phyloP scores from a whole-genome alignment of 2,113 vertebrate species.

The Dolichotis patagonum region DNA sequence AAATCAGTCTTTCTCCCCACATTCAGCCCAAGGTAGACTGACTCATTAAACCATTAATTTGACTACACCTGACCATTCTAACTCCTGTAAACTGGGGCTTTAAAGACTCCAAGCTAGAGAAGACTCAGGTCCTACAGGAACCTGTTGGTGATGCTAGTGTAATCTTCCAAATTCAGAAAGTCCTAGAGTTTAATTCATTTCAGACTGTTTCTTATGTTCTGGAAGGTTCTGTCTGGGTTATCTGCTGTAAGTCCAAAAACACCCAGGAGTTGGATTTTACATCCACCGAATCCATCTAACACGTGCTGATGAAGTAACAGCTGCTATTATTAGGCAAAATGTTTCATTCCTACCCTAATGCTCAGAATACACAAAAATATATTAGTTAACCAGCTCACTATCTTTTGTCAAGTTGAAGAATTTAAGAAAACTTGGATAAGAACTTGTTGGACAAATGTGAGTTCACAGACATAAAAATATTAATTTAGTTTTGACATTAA shows the following conservation, averaged over 20 bases:
- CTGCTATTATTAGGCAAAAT: background rate
- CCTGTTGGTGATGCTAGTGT: background rate
- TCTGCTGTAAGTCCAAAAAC: background rate
- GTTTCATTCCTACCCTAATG: background rate
- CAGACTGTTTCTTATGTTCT: background rate
- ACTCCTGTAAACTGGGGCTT: background rate
- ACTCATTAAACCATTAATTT: background rate
- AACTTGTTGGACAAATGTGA: background rate
- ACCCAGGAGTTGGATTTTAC: background rate
- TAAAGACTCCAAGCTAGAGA: background rate
- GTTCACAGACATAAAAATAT: background rate
- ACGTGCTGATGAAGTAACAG: background rate
- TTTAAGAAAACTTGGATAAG: background rate
- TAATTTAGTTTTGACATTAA: slow-evolving; percentile 8
- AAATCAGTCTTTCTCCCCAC: background rate
- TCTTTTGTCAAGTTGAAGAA: background rate
- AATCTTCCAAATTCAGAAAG: background rate
- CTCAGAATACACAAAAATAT: background rate
- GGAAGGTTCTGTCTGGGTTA: background rate
- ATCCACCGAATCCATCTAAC: background rate
- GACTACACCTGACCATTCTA: background rate
- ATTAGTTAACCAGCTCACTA: background rate
- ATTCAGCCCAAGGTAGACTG: background rate
- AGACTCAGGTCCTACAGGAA: background rate
- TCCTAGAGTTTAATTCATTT: background rate